A percentile compares a stretch with the other conserved stretches of the same genome.
Evolutionary conservation across 2,113 vertebrate genomes (phyloP).

Genomic region (Eulemur macaco): DNA sequence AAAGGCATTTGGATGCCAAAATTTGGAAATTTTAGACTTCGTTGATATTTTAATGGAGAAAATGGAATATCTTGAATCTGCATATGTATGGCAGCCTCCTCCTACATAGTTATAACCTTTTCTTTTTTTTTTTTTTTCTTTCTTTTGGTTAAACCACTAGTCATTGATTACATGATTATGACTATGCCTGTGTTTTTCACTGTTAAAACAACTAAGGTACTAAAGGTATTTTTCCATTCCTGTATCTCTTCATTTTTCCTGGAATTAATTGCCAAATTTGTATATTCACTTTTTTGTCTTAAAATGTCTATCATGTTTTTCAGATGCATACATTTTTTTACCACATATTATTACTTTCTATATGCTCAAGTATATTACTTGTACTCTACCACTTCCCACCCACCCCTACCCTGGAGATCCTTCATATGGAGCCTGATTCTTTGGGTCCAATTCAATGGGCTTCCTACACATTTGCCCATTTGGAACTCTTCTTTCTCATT

Average conservation of each 20-base stretch:
- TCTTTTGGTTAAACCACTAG: not conserved
- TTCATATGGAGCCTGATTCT: not conserved
- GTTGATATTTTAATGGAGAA: not conserved
- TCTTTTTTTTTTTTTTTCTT: too few relatives aligned
- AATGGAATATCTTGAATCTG: not conserved
- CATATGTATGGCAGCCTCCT: not conserved
- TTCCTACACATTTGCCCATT: not conserved
- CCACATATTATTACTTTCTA: not conserved
- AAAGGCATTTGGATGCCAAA: not conserved
- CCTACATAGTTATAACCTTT: not conserved
- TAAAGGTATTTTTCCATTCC: not conserved
- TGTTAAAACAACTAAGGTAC: not conserved
- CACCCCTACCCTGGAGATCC: not conserved
- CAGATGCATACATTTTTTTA: not conserved
- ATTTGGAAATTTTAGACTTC: not conserved
- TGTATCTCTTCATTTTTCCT: not conserved
- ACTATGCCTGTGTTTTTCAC: not conserved
- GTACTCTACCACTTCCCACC: not conserved
- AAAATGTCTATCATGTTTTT: not conserved
- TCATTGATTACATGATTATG: not conserved
- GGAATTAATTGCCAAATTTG: not conserved
- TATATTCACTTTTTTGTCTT: not conserved
- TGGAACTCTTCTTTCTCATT: not conserved
- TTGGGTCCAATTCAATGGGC: not conserved
- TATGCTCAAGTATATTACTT: not conserved